Conservation (phyloP, 2,113 vertebrate genomes). For the Ancistrus triradiatus region DNA sequence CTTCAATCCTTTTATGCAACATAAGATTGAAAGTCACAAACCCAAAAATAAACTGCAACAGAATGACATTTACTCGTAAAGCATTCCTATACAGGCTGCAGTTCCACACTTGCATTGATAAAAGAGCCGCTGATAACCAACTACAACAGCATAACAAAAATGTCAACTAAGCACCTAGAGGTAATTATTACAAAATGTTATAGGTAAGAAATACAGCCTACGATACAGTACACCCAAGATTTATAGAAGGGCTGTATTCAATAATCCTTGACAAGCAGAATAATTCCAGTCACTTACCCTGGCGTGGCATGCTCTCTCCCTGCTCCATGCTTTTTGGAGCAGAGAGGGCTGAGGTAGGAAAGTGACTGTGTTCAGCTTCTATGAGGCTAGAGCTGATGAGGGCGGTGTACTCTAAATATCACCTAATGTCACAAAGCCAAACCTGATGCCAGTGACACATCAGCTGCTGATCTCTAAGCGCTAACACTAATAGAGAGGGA, state of each 20-base stretch:
- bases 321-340: conserved; percentile 68
- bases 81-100: no score
- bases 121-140: no score
- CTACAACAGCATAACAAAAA: no score
- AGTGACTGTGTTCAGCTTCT: conserved; percentile 25
- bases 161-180: no score
- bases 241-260: neutral
- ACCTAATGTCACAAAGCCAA: conserved; percentile 56
- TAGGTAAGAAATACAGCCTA: neutral
- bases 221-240: no score
- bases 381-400: conserved; percentile 37
- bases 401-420: conserved; percentile 56
- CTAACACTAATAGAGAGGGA: conserved; percentile 41
- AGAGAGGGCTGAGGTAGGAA: conserved; percentile 40
- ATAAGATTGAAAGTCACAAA: conserved; percentile 8
- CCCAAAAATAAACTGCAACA: neutral
- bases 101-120: no score
- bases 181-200: no score
- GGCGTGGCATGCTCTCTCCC: conserved; percentile 61
- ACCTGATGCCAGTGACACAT: conserved; percentile 60
- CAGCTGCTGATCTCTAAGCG: conserved; percentile 60
- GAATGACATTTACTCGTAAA: no score
- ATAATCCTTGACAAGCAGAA: neutral
- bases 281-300: conserved; percentile 58
- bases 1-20: conserved; percentile 32